phyloP scores from a whole-genome alignment of 2,888 invertebrate genomes.

The Macrosoma leucophasiata region DNA sequence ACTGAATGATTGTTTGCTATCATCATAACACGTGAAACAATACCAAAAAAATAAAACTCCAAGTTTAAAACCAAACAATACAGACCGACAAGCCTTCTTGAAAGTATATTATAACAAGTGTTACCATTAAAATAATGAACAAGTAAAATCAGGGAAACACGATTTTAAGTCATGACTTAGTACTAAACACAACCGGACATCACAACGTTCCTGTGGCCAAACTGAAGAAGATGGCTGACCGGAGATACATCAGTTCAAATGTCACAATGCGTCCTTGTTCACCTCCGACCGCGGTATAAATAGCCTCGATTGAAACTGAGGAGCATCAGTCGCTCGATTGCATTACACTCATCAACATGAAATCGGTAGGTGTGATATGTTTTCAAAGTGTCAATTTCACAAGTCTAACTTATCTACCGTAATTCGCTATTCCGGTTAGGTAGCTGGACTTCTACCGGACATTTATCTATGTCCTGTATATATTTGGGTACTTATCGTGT shows the following conservation, averaged over 20 bases:
- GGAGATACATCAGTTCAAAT: constrained; percentile 67
- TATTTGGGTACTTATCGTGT: constrained; percentile 11
- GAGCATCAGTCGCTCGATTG: constrained; percentile 60
- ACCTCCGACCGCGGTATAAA: constrained; percentile 48
- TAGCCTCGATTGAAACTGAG: constrained; percentile 33
- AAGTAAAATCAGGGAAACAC: too few relatives aligned
- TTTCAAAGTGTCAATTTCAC: constrained; percentile 1
- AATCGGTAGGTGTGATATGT: constrained; percentile 59
- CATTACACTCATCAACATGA: constrained; percentile 51
- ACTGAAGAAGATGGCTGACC: constrained; percentile 33
- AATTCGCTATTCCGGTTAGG: neutral
- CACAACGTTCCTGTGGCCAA: constrained; percentile 42
- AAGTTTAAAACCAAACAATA: too few relatives aligned
- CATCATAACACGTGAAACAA: too few relatives aligned
- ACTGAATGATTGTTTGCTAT: too few relatives aligned
- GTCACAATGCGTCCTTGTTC: constrained; percentile 63
- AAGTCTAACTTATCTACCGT: neutral
- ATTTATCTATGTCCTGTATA: constrained; percentile 7
- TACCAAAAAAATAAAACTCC: too few relatives aligned
- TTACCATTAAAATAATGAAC: too few relatives aligned
- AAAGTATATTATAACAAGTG: too few relatives aligned
- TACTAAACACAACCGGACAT: constrained; percentile 44
- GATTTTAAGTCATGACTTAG: neutral
- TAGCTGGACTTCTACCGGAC: too few relatives aligned
- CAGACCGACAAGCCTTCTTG: too few relatives aligned